Evolutionary conservation across 2,888 invertebrate genomes (phyloP), one percentile per base, ranked within the genome.

Genomic region (Caprella mutica): DNA sequence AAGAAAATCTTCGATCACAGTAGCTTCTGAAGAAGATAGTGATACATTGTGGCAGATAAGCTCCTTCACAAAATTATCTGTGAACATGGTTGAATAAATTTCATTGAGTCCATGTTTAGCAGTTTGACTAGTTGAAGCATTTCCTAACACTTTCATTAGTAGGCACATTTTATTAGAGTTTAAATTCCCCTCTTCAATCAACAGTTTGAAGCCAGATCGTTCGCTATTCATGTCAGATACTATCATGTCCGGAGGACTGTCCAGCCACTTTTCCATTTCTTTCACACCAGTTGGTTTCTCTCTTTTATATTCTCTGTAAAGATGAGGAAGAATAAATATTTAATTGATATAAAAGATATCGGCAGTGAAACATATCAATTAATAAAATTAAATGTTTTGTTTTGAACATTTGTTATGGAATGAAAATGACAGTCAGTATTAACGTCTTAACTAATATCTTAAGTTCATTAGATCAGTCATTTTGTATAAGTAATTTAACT

Each of bases 41-140:
- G 52, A 35, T 12, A 56, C 29, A 33, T 39, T 21, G 33, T 27
- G 48, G 14, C 14, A 17, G n/a, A 42, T 44, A 3, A 56, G 19
- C 17, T 44, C 52, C 30, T 52, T 33, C 6, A 59, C 23, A 30
- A 56, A 56, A 21, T 40, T 52, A 1, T 8, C 27, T 17, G 51
- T 42, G 51, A 56, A 59, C 12, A 51, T 52, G 24, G 19, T 52
- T 17, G 4, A 48, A 29, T 52, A 56, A n/a, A 59, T 24, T 3
- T 55, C 56, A 59, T 26, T 52, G 12, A 56, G 24, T 14, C 24
- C 52, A 33, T 59, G 30, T 17, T 30, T 52, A 27, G 46, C 52
- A 27, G 56, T 44, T 17, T 52, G 35, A 14, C 54, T 30, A 30
- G 19, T 21, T 3, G 33, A 23, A 17, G 56, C 52, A 24, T 35